A percentile compares a stretch with the other conserved stretches of the same genome.
These are phyloP conservation scores for Atrina japonica DNA, from an alignment of 2,888 invertebrate genomes.

Conservation along the genomic window DNA sequence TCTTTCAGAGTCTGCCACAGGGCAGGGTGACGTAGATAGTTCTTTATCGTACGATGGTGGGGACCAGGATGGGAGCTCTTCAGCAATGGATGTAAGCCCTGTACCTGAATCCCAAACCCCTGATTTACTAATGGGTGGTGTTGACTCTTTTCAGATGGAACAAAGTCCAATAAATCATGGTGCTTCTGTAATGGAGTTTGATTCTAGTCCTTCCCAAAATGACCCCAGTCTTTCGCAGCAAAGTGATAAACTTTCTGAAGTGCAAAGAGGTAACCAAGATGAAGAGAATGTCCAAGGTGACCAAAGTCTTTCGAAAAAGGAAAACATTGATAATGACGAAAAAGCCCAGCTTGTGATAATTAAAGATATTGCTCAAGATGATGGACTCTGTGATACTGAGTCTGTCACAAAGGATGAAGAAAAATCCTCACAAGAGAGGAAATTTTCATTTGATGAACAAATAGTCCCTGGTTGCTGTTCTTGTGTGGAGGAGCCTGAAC, in stretches of 20 bases:
- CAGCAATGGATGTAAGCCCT: background rate
- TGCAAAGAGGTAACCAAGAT: too few relatives aligned
- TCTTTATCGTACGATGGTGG: background rate
- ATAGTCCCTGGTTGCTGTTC: conserved; percentile 29
- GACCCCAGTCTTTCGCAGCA: conserved; percentile 10
- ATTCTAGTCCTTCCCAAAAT: conserved; percentile 11
- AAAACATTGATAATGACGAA: background rate
- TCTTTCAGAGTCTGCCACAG: conserved; percentile 6
- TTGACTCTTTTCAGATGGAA: background rate
- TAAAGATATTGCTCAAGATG: conserved; percentile 19
- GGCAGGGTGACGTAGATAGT: background rate
- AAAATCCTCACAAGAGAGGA: conserved; percentile 10
- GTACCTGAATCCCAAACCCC: background rate
- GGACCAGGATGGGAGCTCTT: background rate
- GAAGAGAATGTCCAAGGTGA: too few relatives aligned
- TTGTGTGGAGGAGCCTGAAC: conserved; percentile 26
- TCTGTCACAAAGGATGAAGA: conserved; percentile 10
- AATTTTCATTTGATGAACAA: conserved; percentile 23
- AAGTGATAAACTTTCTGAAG: background rate
- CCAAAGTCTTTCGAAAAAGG: conserved; percentile 23
- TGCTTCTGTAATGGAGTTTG: conserved; percentile 23
- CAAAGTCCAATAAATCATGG: background rate
- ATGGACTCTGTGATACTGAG: background rate
- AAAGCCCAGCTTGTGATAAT: conserved; percentile 20
- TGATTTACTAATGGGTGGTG: background rate